phyloP scores from a whole-genome alignment of 2,888 invertebrate genomes.

The Drosophila longiperda region DNA sequence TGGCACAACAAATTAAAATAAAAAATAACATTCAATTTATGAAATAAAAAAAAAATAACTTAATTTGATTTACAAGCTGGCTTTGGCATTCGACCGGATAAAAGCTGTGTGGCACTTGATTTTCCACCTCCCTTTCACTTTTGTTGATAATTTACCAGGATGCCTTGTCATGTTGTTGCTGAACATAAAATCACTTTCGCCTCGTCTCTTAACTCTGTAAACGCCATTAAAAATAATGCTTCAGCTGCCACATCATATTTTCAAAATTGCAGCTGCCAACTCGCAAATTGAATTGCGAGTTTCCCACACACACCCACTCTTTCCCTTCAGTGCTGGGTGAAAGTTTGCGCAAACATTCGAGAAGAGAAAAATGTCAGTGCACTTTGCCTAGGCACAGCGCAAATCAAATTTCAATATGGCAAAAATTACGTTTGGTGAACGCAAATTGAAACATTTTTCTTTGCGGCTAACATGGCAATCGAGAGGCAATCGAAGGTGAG shows the following conservation, averaged over 20 bases:
- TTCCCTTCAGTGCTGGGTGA: constrained; percentile 1
- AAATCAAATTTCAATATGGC: constrained; percentile 75
- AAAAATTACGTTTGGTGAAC: constrained; percentile 56
- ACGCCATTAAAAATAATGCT: constrained; percentile 71
- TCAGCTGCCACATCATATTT: constrained; percentile 59
- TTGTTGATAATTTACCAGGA: constrained; percentile 41
- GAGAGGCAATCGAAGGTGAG: constrained; percentile 1
- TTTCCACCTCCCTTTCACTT: constrained; percentile 6
- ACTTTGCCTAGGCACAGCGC: constrained; percentile 51
- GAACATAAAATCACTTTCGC: constrained; percentile 72
- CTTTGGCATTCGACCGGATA: not conserved
- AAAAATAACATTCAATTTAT: not conserved
- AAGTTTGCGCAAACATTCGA: constrained; percentile 66
- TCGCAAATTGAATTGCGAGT: constrained; percentile 48
- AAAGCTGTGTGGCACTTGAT: constrained; percentile 3
- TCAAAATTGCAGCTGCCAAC: constrained; percentile 61
- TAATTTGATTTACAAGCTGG: not conserved
- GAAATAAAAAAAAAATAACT: not conserved
- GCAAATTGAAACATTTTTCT: constrained; percentile 68
- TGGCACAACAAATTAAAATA: not conserved
- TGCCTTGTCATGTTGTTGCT: constrained; percentile 35
- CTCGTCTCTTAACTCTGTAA: constrained; percentile 38
- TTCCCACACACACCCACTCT: not conserved
- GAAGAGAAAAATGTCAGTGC: constrained; percentile 52
- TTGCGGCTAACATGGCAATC: constrained; percentile 31